Evolutionary conservation across 2,888 invertebrate species (phyloP).

Genomic region (Hololepta plana): DNA sequence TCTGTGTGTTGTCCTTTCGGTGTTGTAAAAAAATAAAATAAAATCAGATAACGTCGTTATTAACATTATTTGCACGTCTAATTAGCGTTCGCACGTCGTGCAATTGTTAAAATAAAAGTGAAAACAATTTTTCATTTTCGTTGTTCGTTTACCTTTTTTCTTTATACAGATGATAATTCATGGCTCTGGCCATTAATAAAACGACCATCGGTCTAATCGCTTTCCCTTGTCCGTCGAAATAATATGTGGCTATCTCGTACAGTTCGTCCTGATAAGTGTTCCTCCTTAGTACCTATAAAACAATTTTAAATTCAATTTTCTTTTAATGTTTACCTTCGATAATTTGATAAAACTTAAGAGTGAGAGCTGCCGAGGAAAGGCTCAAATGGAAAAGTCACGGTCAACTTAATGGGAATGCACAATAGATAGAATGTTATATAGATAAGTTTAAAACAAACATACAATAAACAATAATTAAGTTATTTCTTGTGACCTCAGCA

Average conservation of each 20-base stretch:
- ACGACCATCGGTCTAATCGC: slow-evolving; percentile 90
- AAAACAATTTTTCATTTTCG: slow-evolving; percentile 3
- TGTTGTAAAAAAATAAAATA: slow-evolving; percentile 10
- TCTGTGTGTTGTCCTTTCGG: too few relatives aligned
- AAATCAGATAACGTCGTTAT: slow-evolving; percentile 3
- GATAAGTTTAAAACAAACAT: too few relatives aligned
- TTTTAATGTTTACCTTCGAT: slow-evolving; percentile 1
- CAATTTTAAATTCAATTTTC: slow-evolving; percentile 2
- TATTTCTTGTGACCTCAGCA: too few relatives aligned
- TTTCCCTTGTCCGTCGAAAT: slow-evolving; percentile 97
- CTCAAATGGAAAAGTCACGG: too few relatives aligned
- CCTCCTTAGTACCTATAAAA: slow-evolving; percentile 47
- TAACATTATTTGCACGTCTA: neutral
- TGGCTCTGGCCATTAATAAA: slow-evolving; percentile 83
- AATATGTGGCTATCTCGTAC: slow-evolving; percentile 85
- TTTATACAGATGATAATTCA: slow-evolving; percentile 77
- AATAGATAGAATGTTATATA: too few relatives aligned
- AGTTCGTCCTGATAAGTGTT: slow-evolving; percentile 72
- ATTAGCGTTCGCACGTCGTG: neutral
- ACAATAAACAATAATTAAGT: too few relatives aligned
- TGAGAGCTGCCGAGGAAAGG: too few relatives aligned
- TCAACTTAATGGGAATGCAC: too few relatives aligned
- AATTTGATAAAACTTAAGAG: too few relatives aligned
- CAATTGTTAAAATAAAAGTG: neutral
- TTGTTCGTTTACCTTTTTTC: slow-evolving; percentile 60